Base-by-base conservation (phyloP, 2,888 invertebrate species). In the Timandra comae region DNA sequence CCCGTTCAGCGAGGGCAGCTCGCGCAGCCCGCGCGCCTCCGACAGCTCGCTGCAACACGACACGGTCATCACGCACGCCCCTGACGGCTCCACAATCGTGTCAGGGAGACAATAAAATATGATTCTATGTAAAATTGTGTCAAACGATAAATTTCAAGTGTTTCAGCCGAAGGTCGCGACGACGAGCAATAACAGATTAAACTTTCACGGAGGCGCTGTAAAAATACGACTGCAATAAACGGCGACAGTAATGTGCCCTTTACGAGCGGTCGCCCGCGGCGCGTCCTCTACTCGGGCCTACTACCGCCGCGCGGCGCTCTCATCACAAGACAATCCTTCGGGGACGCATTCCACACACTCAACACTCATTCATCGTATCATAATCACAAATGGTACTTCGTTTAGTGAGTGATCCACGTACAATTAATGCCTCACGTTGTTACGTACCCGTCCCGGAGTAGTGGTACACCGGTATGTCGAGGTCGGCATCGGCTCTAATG, bases 1-100 rank as follows among this genome's bases (percentile, higher is more conserved):
- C 27, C 95, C 96, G 62, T 93, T 93, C 57, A 97, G 87, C 68
- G 93, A 90, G 7, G 97, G 97, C 78, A 98, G 94, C 49, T 87
- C 84, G 40, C 89, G 89, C 65, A 97, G 86, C 47, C 91, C 91
- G 45, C 92, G 89, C 38, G 94, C 92, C 77, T 96, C 96, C 26
- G 97, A 96, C 46, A 98, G 72, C 51, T 94, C 92, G 52, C 97
- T 98, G 82, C 35, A 63, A 63, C 46, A 49, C 45, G n/a, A 43
- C 27, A 29, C 19, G 21, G 1, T 5, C 16, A 6, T 16, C 3
- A 5, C 16, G 6, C 16, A 16, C 16, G 16, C 3, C 3, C 16
- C 16, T 16, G 16, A 16, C 16, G 16, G 16, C 8, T 31, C 20
- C 21, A 4, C 20, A 9, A 21, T 12, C 7, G 5, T 16, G 16